Conservation (phyloP, 1,140 invertebrate species). For the Meloidogyne exigua region DNA sequence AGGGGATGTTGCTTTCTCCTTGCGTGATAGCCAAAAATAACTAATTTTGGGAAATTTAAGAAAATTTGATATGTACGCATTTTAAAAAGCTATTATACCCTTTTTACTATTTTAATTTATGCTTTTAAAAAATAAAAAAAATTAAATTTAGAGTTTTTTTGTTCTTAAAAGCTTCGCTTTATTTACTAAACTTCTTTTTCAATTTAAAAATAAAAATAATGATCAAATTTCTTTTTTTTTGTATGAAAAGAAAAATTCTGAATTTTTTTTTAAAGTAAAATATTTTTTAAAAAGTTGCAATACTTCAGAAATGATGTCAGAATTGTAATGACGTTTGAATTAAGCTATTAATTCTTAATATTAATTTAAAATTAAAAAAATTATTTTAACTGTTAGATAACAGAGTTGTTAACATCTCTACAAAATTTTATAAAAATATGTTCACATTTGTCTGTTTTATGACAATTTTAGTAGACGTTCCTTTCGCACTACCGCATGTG, state of each 20-base stretch:
- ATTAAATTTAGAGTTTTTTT: neutral
- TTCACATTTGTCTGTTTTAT: neutral
- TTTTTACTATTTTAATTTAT: neutral
- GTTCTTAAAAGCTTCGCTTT: neutral
- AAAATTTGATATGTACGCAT: neutral
- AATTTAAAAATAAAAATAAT: neutral
- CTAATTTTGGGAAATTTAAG: neutral
- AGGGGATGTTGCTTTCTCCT: neutral
- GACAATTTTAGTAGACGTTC: neutral
- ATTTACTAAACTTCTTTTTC: neutral
- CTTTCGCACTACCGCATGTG: too few relatives aligned
- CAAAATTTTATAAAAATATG: neutral
- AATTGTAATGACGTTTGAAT: too few relatives aligned
- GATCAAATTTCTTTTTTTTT: constrained; percentile 3
- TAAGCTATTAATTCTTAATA: too few relatives aligned
- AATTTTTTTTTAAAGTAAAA: neutral
- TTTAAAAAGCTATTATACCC: neutral
- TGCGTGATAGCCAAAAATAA: neutral
- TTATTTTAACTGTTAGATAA: neutral
- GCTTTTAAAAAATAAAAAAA: neutral
- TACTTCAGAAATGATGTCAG: too few relatives aligned
- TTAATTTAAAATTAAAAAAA: neutral
- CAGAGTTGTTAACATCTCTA: neutral
- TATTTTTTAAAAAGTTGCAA: too few relatives aligned
- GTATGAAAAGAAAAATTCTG: neutral